Base-by-base conservation (phyloP, 2,797 vertebrate species). In the Chaenodraco wilsoni region DNA sequence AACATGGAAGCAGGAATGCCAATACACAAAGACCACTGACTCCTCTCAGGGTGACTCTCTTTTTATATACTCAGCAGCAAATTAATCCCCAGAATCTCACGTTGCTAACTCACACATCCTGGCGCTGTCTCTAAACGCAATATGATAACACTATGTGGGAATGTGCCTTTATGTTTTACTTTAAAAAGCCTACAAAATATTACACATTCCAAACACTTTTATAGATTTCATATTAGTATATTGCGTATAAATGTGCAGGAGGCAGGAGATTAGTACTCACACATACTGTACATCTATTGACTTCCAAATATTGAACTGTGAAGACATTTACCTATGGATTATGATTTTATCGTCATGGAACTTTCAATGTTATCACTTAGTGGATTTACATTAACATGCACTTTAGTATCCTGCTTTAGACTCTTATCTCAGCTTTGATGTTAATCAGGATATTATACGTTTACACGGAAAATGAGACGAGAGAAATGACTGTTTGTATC, bases 1-100 rank as follows among this genome's bases (percentile, higher is more conserved):
- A 93, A 93, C 91, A 91, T 87, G 87, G 92, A 90, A 87, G 92
- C 84, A 77, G 75, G 63, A 50, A 85, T 94, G 94, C 89, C 93
- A 93, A 94, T 94, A 93, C 81, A 70, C 81, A 86, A 84, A 87
- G 68, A 83, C 69, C 83, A 82, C 83, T 79, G 84, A 85, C 87
- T 91, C 81, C 64, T 94, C 88, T 89, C 91, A 92, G 90, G 81
- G 85, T 86, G 81, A 88, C 88, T 89, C 82, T 55, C 8, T 37
- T 91, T 91, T 86, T 74, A 72, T 80, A 55, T 40, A 87, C 78
- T 89, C 88, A 89, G 82, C 81, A 89, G 37, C 71, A 67, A 72
- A 77, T 60, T 1, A 64, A 73, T 75, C 75, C 57, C 1, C 45
- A 52, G 40, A 31, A 69, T 74, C 33, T 69, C 40, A 73, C 31